Conservation (phyloP, 2,888 invertebrate species). For the Octonoba sinensis region DNA sequence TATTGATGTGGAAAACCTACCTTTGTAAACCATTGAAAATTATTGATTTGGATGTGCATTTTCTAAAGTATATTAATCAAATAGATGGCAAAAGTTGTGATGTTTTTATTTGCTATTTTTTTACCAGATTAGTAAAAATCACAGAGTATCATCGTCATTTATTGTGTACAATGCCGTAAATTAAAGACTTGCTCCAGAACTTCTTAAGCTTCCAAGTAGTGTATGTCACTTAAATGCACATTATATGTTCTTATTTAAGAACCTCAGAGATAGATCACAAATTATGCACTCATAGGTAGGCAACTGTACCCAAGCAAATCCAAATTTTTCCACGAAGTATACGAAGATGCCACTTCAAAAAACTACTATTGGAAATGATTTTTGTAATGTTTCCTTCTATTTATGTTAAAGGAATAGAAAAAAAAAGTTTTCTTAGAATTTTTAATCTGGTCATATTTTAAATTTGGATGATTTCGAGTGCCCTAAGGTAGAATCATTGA, state of each 20-base stretch:
- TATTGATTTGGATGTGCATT: no score
- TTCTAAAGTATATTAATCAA: no score
- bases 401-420: slow-evolving; percentile 13
- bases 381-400: background rate
- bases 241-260: slow-evolving; percentile 30
- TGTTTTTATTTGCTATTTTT: no score
- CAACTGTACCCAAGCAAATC: slow-evolving; percentile 26
- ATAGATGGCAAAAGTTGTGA: no score
- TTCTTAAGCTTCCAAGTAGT: no score
- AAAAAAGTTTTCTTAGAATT: background rate
- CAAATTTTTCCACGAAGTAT: no score
- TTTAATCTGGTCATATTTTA: background rate
- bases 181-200: no score
- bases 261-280: slow-evolving; percentile 28
- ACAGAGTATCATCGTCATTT: no score
- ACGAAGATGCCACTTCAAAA: slow-evolving; percentile 28
- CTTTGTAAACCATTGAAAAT: no score
- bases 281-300: slow-evolving; percentile 20
- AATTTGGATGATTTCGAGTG: slow-evolving; percentile 5
- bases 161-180: no score
- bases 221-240: slow-evolving; percentile 38
- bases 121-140: no score
- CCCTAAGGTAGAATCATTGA: background rate
- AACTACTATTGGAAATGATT: background rate
- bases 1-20: no score